Base-by-base conservation (phyloP, 2,113 vertebrate species). In the Dolichallabes microphthalmus region DNA sequence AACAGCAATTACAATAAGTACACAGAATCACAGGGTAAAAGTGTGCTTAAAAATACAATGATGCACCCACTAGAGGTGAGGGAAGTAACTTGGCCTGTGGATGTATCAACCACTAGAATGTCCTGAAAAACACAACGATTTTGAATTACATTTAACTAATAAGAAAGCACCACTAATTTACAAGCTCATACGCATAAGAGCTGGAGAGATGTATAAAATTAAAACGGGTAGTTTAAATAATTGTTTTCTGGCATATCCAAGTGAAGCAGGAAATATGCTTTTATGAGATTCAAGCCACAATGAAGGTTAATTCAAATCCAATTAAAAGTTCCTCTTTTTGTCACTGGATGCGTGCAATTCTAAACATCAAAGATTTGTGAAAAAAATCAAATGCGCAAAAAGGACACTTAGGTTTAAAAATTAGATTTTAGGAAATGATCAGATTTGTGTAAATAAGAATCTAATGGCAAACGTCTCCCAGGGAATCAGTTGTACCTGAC, bases 21-120 rank as follows among this genome's bases (percentile, higher is more conserved):
- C 39, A n/a, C 55, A 85, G 55, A 14, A 69, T 30, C 7, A 61
- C 61, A 17, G 4, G 2, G 35, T 39, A 13, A 5, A 45, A 74
- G 0, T 22, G 64, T 27, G 4, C 3, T 27, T 53, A 2, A 9
- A 58, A 13, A 63, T 45, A 75, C 4, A 82, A 0, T 80, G 19
- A 69, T 9, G 27, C 30, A 94, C 94, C 91, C 87, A 96, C 95
- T 92, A 81, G 93, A 85, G 30, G 95, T 95, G 74, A 96, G 89
- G 83, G 92, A 92, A 17, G 93, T 92, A 85, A 96, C 82, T 25
- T 78, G 90, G 15, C 94, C 93, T 45, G 92, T 92, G 78, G 88
- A 91, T 19, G 89, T 94, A 79, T 96, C 93, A 90, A 96, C 93
- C 88, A 94, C 86, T 63, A 96, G 84, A 22, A 96, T 90, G 53